Evolutionary conservation across 2,888 invertebrate species (phyloP).

Genomic region (Chrysina gloriosa): DNA sequence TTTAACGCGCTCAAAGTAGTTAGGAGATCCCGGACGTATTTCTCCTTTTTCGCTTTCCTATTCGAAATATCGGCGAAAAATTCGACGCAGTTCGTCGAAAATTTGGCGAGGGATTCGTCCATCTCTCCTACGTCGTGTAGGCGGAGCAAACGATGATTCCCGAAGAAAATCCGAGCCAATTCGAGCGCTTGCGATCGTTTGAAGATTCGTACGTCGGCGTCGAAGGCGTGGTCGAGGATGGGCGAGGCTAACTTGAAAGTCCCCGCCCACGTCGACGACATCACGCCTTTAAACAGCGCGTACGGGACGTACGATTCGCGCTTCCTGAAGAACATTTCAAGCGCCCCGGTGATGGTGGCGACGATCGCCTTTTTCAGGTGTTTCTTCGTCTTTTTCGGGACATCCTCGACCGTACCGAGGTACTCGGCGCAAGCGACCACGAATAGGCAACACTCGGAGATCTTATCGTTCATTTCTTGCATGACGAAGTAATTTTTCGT

Average conservation of each 20-base stretch:
- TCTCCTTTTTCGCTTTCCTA: slow-evolving; percentile 68
- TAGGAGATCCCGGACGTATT: slow-evolving; percentile 69
- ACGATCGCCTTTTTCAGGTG: slow-evolving; percentile 63
- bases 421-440: slow-evolving; percentile 73
- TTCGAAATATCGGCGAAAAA: slow-evolving; percentile 62
- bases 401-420: slow-evolving; percentile 61
- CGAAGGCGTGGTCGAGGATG: slow-evolving; percentile 72
- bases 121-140: slow-evolving; percentile 62
- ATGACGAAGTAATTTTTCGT: slow-evolving; percentile 72
- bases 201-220: slow-evolving; percentile 72
- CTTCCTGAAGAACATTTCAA: slow-evolving; percentile 72
- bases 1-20: slow-evolving; percentile 69
- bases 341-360: slow-evolving; percentile 68
- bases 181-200: slow-evolving; percentile 76
- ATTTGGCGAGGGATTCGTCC: slow-evolving; percentile 65
- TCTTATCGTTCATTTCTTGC: slow-evolving; percentile 75
- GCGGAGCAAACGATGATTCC: slow-evolving; percentile 67
- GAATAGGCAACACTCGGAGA: slow-evolving; percentile 74
- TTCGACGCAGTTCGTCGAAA: slow-evolving; percentile 64
- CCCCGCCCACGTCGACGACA: slow-evolving; percentile 75
- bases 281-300: slow-evolving; percentile 73
- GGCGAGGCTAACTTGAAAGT: slow-evolving; percentile 71
- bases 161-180: slow-evolving; percentile 74
- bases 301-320: slow-evolving; percentile 75
- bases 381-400: slow-evolving; percentile 61